A percentile compares a stretch with the other conserved stretches of the same genome.
These are phyloP conservation scores for Oxyteleia sp. DNA, from an alignment of 2,888 invertebrate species.

Conservation along the genomic window DNA sequence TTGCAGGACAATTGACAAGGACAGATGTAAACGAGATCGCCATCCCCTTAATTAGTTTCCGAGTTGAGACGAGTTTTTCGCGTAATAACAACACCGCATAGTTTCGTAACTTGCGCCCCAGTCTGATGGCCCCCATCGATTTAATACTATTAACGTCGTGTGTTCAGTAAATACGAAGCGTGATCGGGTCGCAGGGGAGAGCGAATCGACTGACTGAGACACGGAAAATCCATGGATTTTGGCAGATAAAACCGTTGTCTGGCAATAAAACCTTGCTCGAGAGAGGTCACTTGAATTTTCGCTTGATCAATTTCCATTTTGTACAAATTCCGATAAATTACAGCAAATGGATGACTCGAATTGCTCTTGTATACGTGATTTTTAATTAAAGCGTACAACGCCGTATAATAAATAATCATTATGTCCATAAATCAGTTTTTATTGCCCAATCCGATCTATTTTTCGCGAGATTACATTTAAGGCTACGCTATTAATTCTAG, in stretches of 20 bases:
- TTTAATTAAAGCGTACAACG: constrained; percentile 36
- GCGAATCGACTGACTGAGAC: constrained; percentile 46
- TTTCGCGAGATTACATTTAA: constrained; percentile 31
- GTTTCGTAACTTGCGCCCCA: too few relatives aligned
- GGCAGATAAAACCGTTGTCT: constrained; percentile 55
- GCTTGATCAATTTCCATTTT: constrained; percentile 48
- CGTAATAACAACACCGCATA: too few relatives aligned
- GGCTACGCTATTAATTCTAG: constrained; percentile 15
- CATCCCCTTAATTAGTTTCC: too few relatives aligned
- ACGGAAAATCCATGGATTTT: constrained; percentile 52
- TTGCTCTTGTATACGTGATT: constrained; percentile 15
- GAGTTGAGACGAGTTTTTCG: too few relatives aligned
- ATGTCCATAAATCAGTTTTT: constrained; percentile 40
- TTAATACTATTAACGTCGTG: too few relatives aligned
- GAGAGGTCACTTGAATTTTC: constrained; percentile 55
- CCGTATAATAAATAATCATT: constrained; percentile 39
- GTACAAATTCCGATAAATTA: constrained; percentile 44
- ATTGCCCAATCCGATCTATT: constrained; percentile 37
- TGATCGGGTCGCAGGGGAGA: constrained; percentile 43
- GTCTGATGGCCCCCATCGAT: too few relatives aligned
- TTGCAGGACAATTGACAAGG: too few relatives aligned
- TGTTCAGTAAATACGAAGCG: constrained; percentile 54
- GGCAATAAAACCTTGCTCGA: constrained; percentile 46
- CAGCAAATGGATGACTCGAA: constrained; percentile 4
- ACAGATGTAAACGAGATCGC: too few relatives aligned